Base-by-base conservation (phyloP, 2,888 invertebrate genomes). In the Drosophila yooni region DNA sequence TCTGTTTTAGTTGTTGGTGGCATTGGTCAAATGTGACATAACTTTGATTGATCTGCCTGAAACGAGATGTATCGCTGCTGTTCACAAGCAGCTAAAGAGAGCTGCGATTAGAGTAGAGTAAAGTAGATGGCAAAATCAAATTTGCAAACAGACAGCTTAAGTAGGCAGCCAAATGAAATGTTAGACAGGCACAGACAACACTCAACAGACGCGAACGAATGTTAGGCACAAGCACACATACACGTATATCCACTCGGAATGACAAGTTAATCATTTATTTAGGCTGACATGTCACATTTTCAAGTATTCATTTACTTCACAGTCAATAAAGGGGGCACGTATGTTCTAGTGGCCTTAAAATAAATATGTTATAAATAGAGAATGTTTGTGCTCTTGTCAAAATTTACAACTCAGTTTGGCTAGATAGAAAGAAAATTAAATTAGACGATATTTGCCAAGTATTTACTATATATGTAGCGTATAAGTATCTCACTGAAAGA, bases 201-300 rank as follows among this genome's bases (percentile, higher is more conserved):
- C 70, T 51, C 53, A 48, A 31, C 48, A 59, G 52, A 63, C 27
- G 50, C 65, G 50, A 51, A 43, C 57, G 34, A 46, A 57, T 53
- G 61, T 74, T 74, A 59, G 64, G 36, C 65, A 40, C 29, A 43
- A n/a, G 36, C 63, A 43, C 27, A 61, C 66, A 67, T 57, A 61
- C 59, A 50, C 63, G 29, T 33, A 33, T 46, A 51, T 54, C 59
- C 54, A 69, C 82, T 70, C 56, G 69, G 69, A 75, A 71, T 82
- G 89, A 80, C 89, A 88, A 90, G 82, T 90, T 88, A 88, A 88
- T 88, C 87, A 90, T 88, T 88, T 90, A 90, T 89, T 88, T 77
- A 74, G 76, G 75, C 76, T 87, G 80, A 87, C 90, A 87, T 89
- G 89, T 82, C 89, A 87, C 89, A 68, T 83, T 76, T 79, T 90